Evolutionary conservation across 2,113 vertebrate species (phyloP).

Genomic region (Anas platyrhynchos): DNA sequence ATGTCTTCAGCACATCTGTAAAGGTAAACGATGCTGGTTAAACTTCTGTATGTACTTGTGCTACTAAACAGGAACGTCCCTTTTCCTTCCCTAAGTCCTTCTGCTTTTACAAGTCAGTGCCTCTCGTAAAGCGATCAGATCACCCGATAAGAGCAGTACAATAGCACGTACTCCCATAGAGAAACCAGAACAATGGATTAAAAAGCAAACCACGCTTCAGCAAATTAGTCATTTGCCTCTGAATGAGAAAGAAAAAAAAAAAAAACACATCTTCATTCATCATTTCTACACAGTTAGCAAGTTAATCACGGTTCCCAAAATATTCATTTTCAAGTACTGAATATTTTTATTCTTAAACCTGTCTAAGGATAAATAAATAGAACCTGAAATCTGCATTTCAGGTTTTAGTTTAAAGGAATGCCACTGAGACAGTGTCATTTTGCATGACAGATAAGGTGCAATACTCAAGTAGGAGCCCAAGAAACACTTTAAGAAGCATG

Average conservation of each 20-base stretch:
- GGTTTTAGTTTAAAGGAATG: not conserved
- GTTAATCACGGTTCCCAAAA: not conserved
- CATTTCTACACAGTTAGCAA: not conserved
- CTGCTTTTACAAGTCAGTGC: not conserved
- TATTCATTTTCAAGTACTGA: fast-evolving
- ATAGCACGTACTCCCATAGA: fast-evolving
- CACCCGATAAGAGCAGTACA: not conserved
- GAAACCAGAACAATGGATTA: not conserved
- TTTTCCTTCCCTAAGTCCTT: not conserved
- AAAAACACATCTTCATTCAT: not conserved
- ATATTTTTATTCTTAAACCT: not conserved
- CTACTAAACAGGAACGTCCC: not conserved
- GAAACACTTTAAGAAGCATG: fast-evolving
- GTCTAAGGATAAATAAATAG: no score
- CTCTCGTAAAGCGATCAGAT: not conserved
- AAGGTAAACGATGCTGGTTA: not conserved
- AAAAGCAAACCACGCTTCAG: not conserved
- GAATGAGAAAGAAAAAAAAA: not conserved
- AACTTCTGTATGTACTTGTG: not conserved
- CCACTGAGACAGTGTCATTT: not conserved
- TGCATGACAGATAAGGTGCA: not conserved
- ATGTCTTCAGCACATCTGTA: not conserved
- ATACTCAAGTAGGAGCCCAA: not conserved
- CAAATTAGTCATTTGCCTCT: fast-evolving
- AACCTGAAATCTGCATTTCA: not conserved